phyloP scores from a whole-genome alignment of 23 tunicate species.

The Corella eumyota region DNA sequence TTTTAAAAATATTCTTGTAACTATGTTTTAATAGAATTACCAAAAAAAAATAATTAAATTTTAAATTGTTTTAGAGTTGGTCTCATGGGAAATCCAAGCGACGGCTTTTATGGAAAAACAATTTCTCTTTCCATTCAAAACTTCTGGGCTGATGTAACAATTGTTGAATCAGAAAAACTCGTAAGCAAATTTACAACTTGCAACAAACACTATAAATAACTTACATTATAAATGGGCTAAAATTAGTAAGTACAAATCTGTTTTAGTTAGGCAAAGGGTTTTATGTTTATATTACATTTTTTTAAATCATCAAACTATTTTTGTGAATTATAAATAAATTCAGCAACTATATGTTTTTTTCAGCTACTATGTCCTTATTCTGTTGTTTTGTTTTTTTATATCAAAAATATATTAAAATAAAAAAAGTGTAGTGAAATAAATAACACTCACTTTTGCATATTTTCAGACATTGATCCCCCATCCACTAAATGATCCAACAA shows the following conservation, averaged over 20 bases:
- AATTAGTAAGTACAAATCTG: no score
- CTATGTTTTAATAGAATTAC: neutral
- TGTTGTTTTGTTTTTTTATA: no score
- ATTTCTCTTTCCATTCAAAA: constrained; percentile 82
- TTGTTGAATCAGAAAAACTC: constrained; percentile 62
- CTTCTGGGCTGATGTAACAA: constrained; percentile 89
- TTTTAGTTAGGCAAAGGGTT: no score
- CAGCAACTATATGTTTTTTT: no score
- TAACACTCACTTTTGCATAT: neutral
- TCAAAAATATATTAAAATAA: no score
- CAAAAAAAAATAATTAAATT: neutral
- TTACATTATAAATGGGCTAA: neutral
- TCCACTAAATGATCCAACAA: constrained; percentile 90
- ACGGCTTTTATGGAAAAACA: constrained; percentile 95
- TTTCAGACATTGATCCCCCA: constrained; percentile 44
- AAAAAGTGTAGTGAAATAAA: no score
- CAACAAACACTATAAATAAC: neutral
- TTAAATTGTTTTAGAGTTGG: constrained; percentile 41
- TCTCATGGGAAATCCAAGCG: constrained; percentile 91
- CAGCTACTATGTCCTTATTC: no score
- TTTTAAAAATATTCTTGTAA: neutral
- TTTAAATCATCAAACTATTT: no score
- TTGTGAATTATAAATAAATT: no score
- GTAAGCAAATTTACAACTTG: neutral
- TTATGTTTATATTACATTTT: no score